Evolutionary conservation across 2,797 vertebrate genomes (phyloP).

Genomic region (Poliocrania exsul): DNA sequence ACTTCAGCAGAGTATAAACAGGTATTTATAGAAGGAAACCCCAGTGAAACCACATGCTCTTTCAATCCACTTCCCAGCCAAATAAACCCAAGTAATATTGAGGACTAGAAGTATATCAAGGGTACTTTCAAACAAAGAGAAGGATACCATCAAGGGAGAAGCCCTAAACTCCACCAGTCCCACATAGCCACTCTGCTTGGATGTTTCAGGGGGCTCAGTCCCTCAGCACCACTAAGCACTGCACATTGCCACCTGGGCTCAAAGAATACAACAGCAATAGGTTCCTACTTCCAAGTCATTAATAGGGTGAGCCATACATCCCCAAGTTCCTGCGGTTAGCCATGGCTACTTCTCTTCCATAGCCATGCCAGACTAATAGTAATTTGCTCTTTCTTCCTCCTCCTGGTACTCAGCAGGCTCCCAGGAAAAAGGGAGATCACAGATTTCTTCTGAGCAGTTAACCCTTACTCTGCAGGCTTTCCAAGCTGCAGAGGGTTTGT

Average conservation of each 20-base stretch:
- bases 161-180: neutral
- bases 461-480: neutral
- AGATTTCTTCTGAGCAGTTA: neutral
- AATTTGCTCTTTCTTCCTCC: neutral
- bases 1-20: conserved; percentile 21
- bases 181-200: accelerated
- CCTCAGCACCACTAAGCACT: accelerated
- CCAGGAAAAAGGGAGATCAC: neutral
- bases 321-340: neutral
- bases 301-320: neutral
- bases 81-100: neutral
- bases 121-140: conserved; percentile 28
- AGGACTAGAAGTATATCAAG: neutral
- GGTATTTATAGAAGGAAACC: conserved; percentile 33
- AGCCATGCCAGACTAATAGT: neutral
- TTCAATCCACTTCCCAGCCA: conserved; percentile 45
- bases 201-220: neutral
- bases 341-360: accelerated
- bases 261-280: neutral
- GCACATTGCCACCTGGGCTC: accelerated
- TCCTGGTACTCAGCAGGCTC: neutral
- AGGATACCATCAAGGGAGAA: neutral
- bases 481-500: neutral
- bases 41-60: conserved; percentile 43
- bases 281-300: neutral